A percentile compares a stretch with the other conserved stretches of the same genome.
Evolutionary conservation across 92 coral and sea anemone species (phyloP).

Genomic region (Phymanthus crucifer): DNA sequence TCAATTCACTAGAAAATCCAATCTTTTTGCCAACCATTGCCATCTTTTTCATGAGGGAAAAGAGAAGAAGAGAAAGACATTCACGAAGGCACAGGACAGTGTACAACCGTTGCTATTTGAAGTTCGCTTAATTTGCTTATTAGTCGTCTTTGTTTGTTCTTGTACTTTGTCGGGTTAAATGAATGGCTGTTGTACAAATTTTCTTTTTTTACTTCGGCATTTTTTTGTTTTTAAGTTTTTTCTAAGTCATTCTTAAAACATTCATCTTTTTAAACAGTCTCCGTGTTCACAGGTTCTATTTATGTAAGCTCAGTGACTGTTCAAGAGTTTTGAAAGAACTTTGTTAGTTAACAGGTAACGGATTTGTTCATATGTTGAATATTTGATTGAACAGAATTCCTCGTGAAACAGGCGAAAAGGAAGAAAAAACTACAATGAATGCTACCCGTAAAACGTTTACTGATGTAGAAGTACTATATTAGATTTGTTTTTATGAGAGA

Average conservation of each 20-base stretch:
- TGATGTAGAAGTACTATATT: background rate
- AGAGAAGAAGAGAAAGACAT: background rate
- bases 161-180: background rate
- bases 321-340: background rate
- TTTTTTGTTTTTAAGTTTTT: too few relatives aligned
- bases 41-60: background rate
- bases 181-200: background rate
- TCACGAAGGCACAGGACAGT: background rate
- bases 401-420: background rate
- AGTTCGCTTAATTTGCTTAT: constrained; percentile 3
- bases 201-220: background rate
- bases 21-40: background rate
- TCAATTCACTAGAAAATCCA: background rate
- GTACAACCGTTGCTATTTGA: constrained; percentile 30
- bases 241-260: background rate
- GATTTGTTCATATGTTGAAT: constrained; percentile 7
- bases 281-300: background rate
- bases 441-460: too few relatives aligned
- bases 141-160: constrained; percentile 8
- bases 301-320: background rate
- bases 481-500: background rate
- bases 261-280: background rate
- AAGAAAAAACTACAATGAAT: background rate
- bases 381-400: background rate
- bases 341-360: background rate